Conservation (phyloP, 2,113 vertebrate species). For the Furnarius figulus region DNA sequence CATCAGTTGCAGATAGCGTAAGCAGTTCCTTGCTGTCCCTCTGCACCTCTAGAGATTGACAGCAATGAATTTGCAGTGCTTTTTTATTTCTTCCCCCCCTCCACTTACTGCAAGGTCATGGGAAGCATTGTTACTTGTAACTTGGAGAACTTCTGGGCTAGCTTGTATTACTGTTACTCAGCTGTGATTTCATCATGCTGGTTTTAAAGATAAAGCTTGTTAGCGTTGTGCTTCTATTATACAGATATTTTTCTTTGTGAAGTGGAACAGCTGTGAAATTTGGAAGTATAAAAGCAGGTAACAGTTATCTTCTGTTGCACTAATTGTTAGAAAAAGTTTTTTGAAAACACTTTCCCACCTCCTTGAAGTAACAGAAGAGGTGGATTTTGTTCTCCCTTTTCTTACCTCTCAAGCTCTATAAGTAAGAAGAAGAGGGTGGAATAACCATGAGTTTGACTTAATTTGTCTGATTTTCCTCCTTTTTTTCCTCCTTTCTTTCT, state of each 20-base stretch:
- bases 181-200: background rate
- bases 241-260: background rate
- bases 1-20: background rate
- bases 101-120: background rate
- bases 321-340: background rate
- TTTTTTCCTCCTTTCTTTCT: background rate
- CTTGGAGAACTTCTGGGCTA: background rate
- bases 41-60: fast-evolving
- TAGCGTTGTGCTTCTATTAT: background rate
- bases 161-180: background rate
- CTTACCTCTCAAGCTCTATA: background rate
- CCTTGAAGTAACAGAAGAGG: background rate
- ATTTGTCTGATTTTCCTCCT: background rate
- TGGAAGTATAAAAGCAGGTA: background rate
- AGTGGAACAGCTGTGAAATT: background rate
- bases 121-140: fast-evolving
- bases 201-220: background rate
- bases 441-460: background rate
- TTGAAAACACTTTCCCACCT: background rate
- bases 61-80: background rate
- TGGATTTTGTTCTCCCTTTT: background rate
- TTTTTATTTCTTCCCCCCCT: fast-evolving
- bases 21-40: background rate
- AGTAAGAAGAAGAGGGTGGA: background rate
- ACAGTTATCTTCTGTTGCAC: background rate